phyloP scores from a whole-genome alignment of 2,113 vertebrate genomes.

The Elephantulus edwardii region DNA sequence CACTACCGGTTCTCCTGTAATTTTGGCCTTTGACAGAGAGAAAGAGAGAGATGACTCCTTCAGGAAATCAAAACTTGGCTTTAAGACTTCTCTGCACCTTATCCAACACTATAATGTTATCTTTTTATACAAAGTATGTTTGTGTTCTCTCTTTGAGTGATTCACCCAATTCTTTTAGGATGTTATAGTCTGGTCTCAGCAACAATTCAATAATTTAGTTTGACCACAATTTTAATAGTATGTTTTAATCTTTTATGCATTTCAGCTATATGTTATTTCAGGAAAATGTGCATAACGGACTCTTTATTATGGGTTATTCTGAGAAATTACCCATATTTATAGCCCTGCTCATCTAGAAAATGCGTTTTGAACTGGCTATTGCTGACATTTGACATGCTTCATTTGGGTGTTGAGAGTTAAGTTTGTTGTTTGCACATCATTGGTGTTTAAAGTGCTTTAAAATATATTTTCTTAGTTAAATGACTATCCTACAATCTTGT shows the following conservation, averaged over 20 bases:
- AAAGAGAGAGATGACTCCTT: background rate
- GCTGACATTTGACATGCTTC: background rate
- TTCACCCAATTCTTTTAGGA: conserved; percentile 65
- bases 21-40: background rate
- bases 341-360: conserved; percentile 21
- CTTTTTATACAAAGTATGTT: conserved; percentile 67
- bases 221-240: conserved; percentile 22
- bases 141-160: conserved; percentile 64
- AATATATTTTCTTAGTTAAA: conserved; percentile 21
- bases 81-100: conserved; percentile 52
- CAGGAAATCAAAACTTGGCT: conserved; percentile 32
- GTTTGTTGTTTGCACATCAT: conserved; percentile 9
- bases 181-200: conserved; percentile 36
- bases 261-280: conserved; percentile 10
- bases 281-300: background rate
- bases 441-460: conserved; percentile 24
- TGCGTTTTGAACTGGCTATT: conserved; percentile 34
- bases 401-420: conserved; percentile 5
- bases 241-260: background rate
- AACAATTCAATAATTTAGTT: conserved; percentile 54
- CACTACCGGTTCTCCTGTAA: background rate
- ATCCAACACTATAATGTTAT: background rate
- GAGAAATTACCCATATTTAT: too few relatives aligned
- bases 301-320: background rate
- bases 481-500: background rate